Evolutionary conservation across 64 coral and sea anemone species (phyloP).

Genomic region (Dendrophyllia cribrosa): DNA sequence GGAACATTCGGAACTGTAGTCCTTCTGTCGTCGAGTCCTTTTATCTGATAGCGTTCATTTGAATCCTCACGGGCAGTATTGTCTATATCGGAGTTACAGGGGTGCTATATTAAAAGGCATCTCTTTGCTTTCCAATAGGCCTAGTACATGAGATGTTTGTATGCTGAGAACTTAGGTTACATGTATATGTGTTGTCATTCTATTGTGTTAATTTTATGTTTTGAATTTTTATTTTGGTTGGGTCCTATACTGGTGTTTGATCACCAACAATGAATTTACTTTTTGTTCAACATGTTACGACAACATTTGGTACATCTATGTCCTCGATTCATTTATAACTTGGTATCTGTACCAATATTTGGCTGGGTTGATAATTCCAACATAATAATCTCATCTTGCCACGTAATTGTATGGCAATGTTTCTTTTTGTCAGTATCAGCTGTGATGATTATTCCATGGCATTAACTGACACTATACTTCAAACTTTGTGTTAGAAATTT

Average conservation of each 20-base stretch:
- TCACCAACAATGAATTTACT: neutral
- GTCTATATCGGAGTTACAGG: too few relatives aligned
- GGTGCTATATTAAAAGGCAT: too few relatives aligned
- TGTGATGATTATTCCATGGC: conserved; percentile 9
- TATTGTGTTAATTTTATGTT: neutral
- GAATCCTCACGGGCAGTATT: too few relatives aligned
- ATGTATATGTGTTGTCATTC: neutral
- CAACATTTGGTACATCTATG: neutral
- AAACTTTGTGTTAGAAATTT: neutral
- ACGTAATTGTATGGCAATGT: neutral
- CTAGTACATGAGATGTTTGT: conserved; percentile 3
- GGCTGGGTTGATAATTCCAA: neutral
- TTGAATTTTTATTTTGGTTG: conserved; percentile 2
- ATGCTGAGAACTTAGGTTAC: neutral
- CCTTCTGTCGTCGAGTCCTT: too few relatives aligned
- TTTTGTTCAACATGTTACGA: neutral
- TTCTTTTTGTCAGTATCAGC: neutral
- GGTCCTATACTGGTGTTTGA: neutral
- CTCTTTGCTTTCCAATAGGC: too few relatives aligned
- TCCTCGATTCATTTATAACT: neutral
- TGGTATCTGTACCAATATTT: neutral
- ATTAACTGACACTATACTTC: neutral
- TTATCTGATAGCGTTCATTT: too few relatives aligned
- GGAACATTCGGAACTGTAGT: too few relatives aligned
- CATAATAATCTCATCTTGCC: neutral